Evolutionary conservation across 2,888 invertebrate species (phyloP).

Genomic region (Acanthococcus lagerstroemiae): DNA sequence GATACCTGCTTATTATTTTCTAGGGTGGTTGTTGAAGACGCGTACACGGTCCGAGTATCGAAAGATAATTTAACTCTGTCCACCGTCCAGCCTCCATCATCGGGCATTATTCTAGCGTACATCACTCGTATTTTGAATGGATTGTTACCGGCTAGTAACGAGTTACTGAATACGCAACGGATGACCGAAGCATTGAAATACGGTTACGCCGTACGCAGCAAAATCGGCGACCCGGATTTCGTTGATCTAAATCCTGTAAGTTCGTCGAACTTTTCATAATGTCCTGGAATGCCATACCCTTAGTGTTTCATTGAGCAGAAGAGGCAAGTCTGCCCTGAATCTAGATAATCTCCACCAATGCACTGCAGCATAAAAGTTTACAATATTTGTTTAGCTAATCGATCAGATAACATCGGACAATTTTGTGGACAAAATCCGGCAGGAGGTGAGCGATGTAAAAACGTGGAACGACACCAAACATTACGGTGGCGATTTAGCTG

Average conservation of each 20-base stretch:
- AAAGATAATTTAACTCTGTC: slow-evolving; percentile 56
- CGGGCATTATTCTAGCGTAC: slow-evolving; percentile 68
- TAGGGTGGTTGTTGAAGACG: too few relatives aligned
- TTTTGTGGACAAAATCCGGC: slow-evolving; percentile 14
- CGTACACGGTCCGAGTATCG: too few relatives aligned
- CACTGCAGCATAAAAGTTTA: too few relatives aligned
- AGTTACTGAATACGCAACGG: slow-evolving; percentile 53
- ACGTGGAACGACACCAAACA: slow-evolving; percentile 45
- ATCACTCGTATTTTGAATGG: slow-evolving; percentile 70
- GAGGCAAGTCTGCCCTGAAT: too few relatives aligned
- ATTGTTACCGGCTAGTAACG: slow-evolving; percentile 44
- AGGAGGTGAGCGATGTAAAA: slow-evolving; percentile 36
- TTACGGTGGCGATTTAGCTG: slow-evolving; percentile 35
- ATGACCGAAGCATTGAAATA: slow-evolving; percentile 86
- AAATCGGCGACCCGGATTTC: slow-evolving; percentile 72
- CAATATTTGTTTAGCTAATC: too few relatives aligned
- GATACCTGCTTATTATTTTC: not conserved
- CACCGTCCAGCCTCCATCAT: slow-evolving; percentile 75
- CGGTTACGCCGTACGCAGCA: slow-evolving; percentile 75
- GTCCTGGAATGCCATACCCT: too few relatives aligned
- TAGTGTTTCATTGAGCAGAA: too few relatives aligned
- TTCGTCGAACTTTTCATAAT: too few relatives aligned
- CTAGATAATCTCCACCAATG: too few relatives aligned
- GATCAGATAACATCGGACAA: slow-evolving; percentile 22
- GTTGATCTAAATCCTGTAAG: slow-evolving; percentile 58